Percentiles rank a stretch among this genome's conserved stretches.
These are phyloP conservation scores for Microdon myrmicae DNA, from an alignment of 2,888 invertebrate species.

Conservation along the genomic window DNA sequence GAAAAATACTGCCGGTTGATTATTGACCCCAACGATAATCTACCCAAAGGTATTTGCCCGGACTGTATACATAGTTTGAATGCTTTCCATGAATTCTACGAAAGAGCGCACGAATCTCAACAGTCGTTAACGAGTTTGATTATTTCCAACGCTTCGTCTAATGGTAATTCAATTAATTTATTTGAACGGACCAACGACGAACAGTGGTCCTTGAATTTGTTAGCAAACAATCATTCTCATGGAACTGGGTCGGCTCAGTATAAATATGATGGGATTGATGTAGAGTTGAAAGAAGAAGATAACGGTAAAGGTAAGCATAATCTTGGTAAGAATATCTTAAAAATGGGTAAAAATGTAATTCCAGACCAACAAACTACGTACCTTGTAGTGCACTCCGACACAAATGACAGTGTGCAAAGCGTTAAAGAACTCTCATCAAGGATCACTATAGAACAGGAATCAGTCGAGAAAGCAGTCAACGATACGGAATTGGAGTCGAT, in stretches of 20 bases:
- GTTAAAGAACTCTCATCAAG: slow-evolving; percentile 8
- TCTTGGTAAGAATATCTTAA: too few species aligned
- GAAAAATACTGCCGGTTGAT: slow-evolving; percentile 55
- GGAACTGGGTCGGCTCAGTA: too few species aligned
- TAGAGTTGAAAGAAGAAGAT: too few species aligned
- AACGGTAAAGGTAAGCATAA: too few species aligned
- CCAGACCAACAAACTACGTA: slow-evolving; percentile 2
- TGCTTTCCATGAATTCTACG: slow-evolving; percentile 53
- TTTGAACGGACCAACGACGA: too few species aligned
- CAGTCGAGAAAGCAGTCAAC: neutral
- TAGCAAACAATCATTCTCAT: too few species aligned
- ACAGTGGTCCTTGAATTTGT: too few species aligned
- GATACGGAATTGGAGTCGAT: slow-evolving; percentile 18
- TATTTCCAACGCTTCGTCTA: too few species aligned
- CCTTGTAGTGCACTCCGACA: slow-evolving; percentile 1
- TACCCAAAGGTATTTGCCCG: slow-evolving; percentile 57
- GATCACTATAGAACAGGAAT: slow-evolving; percentile 3
- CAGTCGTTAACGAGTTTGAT: slow-evolving; percentile 53
- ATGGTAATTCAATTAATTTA: too few species aligned
- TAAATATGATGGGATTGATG: too few species aligned
- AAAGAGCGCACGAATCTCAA: slow-evolving; percentile 57
- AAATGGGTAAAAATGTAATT: too few species aligned
- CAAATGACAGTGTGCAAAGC: neutral
- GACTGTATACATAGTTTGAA: slow-evolving; percentile 56
- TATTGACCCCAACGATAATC: slow-evolving; percentile 48